Evolutionary conservation across 2,113 vertebrate species (phyloP).

Genomic region (Oryzias melastigma): DNA sequence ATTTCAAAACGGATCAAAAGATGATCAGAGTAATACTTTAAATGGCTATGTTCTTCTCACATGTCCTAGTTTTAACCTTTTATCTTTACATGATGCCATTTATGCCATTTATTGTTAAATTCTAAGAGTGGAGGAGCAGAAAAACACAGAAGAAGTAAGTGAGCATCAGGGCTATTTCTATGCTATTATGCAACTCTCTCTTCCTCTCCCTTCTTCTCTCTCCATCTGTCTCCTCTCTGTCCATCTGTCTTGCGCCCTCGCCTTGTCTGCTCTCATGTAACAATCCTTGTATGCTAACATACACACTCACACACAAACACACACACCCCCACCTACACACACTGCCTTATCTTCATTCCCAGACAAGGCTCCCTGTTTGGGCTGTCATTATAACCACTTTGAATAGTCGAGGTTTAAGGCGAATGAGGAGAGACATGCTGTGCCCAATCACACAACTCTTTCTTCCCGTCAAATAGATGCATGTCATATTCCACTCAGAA

Average conservation of each 20-base stretch:
- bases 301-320: slow-evolving; percentile 8
- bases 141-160: slow-evolving; percentile 15
- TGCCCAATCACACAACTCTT: slow-evolving; percentile 68
- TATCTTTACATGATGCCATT: slow-evolving; percentile 5
- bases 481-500: slow-evolving; percentile 59
- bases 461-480: slow-evolving; percentile 58
- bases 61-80: slow-evolving; percentile 22
- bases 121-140: slow-evolving; percentile 13
- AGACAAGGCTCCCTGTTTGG: slow-evolving; percentile 69
- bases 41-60: slow-evolving; percentile 2
- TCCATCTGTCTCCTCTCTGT: slow-evolving; percentile 59
- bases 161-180: slow-evolving; percentile 38
- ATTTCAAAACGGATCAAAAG: no score
- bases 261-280: slow-evolving; percentile 39
- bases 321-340: slow-evolving; percentile 12
- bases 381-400: slow-evolving; percentile 70
- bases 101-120: slow-evolving; percentile 12
- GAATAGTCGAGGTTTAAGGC: slow-evolving; percentile 50
- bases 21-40: no score
- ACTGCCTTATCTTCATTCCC: slow-evolving; percentile 68
- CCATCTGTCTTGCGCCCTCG: slow-evolving; percentile 55
- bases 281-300: slow-evolving; percentile 32
- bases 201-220: slow-evolving; percentile 12
- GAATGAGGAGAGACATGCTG: slow-evolving; percentile 60
- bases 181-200: slow-evolving; percentile 38